Percentiles rank a stretch among this genome's conserved stretches.
Conservation (phyloP, 2,113 vertebrate species). For the Coregonus clupeaformis region DNA sequence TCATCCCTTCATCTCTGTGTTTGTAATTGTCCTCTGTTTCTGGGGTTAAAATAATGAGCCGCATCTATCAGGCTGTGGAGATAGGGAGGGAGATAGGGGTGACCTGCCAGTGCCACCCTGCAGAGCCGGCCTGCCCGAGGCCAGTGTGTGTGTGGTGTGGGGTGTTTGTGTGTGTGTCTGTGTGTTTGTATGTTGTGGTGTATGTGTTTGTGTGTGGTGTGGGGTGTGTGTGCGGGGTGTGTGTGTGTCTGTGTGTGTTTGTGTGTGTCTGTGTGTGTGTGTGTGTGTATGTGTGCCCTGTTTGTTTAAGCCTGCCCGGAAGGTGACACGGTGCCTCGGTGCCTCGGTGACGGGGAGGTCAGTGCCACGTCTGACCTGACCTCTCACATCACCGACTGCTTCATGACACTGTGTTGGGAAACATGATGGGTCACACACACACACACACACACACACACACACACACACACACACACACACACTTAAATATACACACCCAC, state of each 20-base stretch:
- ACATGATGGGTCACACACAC: constrained; percentile 54
- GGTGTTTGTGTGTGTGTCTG: too few relatives aligned
- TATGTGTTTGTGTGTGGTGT: too few relatives aligned
- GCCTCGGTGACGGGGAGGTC: constrained; percentile 61
- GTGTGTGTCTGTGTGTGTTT: too few relatives aligned
- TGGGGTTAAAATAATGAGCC: constrained; percentile 68
- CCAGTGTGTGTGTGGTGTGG: too few relatives aligned
- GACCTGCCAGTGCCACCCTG: constrained; percentile 66
- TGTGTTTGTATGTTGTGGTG: too few relatives aligned
- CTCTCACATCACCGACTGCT: constrained; percentile 66
- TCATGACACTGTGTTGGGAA: constrained; percentile 55
- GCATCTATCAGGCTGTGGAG: constrained; percentile 61
- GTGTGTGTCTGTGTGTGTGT: constrained; percentile 41
- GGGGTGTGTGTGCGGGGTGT: too few relatives aligned
- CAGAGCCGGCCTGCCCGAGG: constrained; percentile 44
- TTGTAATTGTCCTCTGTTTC: constrained; percentile 66
- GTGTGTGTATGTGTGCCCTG: constrained; percentile 43
- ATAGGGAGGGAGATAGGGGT: constrained; percentile 25
- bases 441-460: constrained; percentile 32
- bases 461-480: constrained; percentile 2
- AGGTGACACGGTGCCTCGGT: constrained; percentile 60
- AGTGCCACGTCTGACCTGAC: constrained; percentile 60
- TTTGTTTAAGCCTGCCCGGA: constrained; percentile 69
- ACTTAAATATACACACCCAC: not conserved
- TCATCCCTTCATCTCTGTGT: constrained; percentile 52